Percentiles rank a stretch among this genome's conserved stretches.
These are phyloP conservation scores for Theretra japonica DNA, from an alignment of 2,888 invertebrate species.

Conservation along the genomic window DNA sequence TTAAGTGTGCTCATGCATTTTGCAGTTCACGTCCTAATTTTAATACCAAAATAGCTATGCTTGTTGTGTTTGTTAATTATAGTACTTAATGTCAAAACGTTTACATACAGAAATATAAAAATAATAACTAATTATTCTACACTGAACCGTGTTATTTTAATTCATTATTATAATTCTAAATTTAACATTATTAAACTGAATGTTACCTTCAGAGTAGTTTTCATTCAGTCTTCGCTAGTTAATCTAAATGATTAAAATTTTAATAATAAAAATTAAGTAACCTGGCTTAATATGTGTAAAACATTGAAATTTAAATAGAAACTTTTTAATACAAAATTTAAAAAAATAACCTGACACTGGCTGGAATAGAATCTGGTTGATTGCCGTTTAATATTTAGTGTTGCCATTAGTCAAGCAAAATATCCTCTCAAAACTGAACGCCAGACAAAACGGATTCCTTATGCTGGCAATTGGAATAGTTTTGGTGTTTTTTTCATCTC, in stretches of 20 bases:
- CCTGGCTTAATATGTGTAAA: not conserved
- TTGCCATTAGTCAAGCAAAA: conserved; percentile 35
- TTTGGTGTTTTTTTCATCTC: conserved; percentile 68
- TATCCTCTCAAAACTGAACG: conserved; percentile 55
- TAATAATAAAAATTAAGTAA: not conserved
- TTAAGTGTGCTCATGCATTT: too few relatives aligned
- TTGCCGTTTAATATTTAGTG: conserved; percentile 25
- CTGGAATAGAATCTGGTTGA: conserved; percentile 13
- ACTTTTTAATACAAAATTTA: not conserved
- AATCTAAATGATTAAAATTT: not conserved
- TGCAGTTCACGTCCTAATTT: too few relatives aligned
- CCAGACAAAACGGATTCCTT: conserved; percentile 82
- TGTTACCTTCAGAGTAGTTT: too few relatives aligned
- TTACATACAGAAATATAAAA: too few relatives aligned
- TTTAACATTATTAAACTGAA: too few relatives aligned
- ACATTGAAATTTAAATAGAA: not conserved
- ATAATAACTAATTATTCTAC: too few relatives aligned
- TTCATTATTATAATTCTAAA: too few relatives aligned
- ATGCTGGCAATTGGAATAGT: conserved; percentile 84
- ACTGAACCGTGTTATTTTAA: too few relatives aligned
- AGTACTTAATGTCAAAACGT: too few relatives aligned
- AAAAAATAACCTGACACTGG: not conserved
- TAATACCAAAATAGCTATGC: too few relatives aligned
- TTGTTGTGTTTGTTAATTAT: too few relatives aligned
- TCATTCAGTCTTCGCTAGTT: too few relatives aligned